Evolutionary conservation across 2,113 vertebrate species (phyloP).

Genomic region (Uropsilus gracilis): DNA sequence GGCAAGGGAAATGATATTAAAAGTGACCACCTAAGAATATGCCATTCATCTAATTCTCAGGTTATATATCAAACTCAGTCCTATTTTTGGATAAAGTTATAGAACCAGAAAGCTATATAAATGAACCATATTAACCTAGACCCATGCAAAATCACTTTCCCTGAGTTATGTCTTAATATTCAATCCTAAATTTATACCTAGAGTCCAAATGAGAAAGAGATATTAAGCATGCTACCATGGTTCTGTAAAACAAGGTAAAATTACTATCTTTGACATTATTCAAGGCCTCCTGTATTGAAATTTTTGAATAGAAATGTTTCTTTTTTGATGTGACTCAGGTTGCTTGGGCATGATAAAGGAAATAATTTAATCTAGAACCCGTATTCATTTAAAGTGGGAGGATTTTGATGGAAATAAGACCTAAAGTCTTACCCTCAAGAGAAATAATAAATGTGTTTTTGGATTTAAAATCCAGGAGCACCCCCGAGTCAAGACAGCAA

Average conservation of each 20-base stretch:
- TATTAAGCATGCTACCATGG: background rate
- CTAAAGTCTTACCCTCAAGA: background rate
- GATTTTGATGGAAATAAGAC: background rate
- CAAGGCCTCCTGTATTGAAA: background rate
- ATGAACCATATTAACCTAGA: slow-evolving; percentile 58
- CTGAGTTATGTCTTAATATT: slow-evolving; percentile 58
- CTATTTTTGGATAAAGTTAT: slow-evolving; percentile 36
- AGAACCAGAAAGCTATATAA: slow-evolving; percentile 60
- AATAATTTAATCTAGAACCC: slow-evolving; percentile 16
- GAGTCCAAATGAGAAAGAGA: slow-evolving; percentile 47
- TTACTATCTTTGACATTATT: slow-evolving; percentile 35
- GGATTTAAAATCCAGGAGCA: background rate
- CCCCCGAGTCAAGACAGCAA: background rate
- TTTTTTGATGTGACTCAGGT: background rate
- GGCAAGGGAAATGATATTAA: slow-evolving; percentile 47
- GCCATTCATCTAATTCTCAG: background rate
- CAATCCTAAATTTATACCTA: slow-evolving; percentile 47
- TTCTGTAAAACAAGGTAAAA: slow-evolving; percentile 36
- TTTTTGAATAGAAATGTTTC: slow-evolving; percentile 17
- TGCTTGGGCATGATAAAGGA: background rate
- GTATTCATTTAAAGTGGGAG: background rate
- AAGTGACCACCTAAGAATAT: slow-evolving; percentile 26
- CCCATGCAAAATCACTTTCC: slow-evolving; percentile 7
- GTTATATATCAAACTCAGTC: slow-evolving; percentile 44
- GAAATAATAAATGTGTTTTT: background rate